Base-by-base conservation (phyloP, 2,113 vertebrate species). In the Megaleporinus macrocephalus region DNA sequence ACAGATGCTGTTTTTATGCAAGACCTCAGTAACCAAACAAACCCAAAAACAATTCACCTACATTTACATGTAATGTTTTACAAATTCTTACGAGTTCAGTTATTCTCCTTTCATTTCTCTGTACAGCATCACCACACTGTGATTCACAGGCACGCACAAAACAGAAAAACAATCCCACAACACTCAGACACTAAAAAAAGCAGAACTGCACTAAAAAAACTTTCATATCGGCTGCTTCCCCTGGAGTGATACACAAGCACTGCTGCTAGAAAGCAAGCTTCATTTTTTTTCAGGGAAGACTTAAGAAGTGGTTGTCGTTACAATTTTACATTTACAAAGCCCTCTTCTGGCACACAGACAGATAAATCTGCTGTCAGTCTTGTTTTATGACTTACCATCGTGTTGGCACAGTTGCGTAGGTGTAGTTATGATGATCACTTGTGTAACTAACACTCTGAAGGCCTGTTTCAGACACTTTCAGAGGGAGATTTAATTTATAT, bases 351-450 rank as follows among this genome's bases (percentile, higher is more conserved):
- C 6, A 62, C 22, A 62, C 12, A 26, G 10, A 27, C 24, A 29
- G 41, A 76, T 77, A 6, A 36, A 65, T 51, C 26, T 65, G 59
- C 24, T 14, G 44, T n/a, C 61, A 65, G 12, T 49, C 59, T 27
- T 76, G 59, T 65, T 27, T 22, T 51, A 65, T 76, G 62, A 65
- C 24, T 65, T 47, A 26, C 59, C 29, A 29, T 76, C 12, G 5
- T 63, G 36, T 76, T 76, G 27, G 59, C 1, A 30, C 26, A 49
- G 41, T 29, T 65, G 41, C 29, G 36, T 14, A 13, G 36, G 44
- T 26, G 49, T 18, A 51, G 7, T 51, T 51, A 1, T 51, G 13
- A 51, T 51, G 49, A 51, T 51, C 49, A 51, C 49, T 51, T 51
- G 49, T 51, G 49, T 51, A 44, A 44, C 41, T 44, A 44, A 44